These are phyloP conservation scores for Thymelicus lineola DNA, from an alignment of 2,888 invertebrate species.

Conservation along the genomic window DNA sequence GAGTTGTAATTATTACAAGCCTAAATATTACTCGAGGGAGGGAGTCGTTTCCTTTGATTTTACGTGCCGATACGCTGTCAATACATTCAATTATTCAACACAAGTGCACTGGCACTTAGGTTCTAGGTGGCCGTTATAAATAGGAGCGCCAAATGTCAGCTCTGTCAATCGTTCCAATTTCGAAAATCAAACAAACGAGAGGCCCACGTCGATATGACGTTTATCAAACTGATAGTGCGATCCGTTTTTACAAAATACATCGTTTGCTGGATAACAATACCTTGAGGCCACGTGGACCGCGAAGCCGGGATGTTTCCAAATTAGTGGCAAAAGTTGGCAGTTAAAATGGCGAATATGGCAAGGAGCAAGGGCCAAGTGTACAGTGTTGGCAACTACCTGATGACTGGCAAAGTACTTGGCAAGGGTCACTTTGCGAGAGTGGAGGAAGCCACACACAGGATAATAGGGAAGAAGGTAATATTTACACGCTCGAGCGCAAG, in stretches of 20 bases:
- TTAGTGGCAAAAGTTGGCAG: slow-evolving; percentile 54
- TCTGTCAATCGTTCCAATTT: slow-evolving; percentile 67
- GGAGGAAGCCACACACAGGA: slow-evolving; percentile 89
- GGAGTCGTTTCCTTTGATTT: not conserved
- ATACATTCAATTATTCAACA: slow-evolving; percentile 40
- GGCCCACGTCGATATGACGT: slow-evolving; percentile 66
- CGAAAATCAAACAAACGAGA: slow-evolving; percentile 73
- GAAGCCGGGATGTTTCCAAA: slow-evolving; percentile 64
- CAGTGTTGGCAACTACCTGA: slow-evolving; percentile 89
- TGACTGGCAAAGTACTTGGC: slow-evolving; percentile 89
- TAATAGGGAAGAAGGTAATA: slow-evolving; percentile 88
- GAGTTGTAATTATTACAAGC: too few species aligned
- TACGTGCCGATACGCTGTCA: slow-evolving; percentile 2
- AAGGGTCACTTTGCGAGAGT: slow-evolving; percentile 92
- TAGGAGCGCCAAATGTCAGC: slow-evolving; percentile 66
- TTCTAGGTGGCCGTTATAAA: slow-evolving; percentile 59
- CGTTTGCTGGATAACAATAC: slow-evolving; percentile 14
- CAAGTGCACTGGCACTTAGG: slow-evolving; percentile 45
- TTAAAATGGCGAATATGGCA: slow-evolving; percentile 66
- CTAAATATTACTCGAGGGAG: too few species aligned
- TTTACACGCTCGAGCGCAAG: not conserved
- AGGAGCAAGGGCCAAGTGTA: slow-evolving; percentile 76
- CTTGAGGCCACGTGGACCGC: slow-evolving; percentile 25
- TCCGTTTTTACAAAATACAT: slow-evolving; percentile 22
- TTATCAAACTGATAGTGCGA: slow-evolving; percentile 42